Evolutionary conservation across 2,797 vertebrate genomes (phyloP).

Genomic region (Morus bassanus): DNA sequence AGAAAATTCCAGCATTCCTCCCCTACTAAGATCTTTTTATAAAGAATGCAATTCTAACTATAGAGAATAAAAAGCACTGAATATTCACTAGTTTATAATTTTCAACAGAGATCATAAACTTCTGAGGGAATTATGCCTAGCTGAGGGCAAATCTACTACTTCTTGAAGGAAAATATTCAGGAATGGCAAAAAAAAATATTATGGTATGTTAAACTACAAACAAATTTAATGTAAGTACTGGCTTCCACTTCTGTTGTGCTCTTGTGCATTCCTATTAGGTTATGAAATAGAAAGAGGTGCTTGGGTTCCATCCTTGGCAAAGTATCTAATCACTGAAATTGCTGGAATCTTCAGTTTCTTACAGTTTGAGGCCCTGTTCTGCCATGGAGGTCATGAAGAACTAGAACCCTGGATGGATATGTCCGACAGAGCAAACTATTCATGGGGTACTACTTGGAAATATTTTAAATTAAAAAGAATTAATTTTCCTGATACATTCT

Average conservation of each 20-base stretch:
- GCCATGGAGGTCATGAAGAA: background rate
- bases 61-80: background rate
- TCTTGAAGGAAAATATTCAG: background rate
- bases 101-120: background rate
- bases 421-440: background rate
- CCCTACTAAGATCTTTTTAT: background rate
- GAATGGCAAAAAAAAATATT: background rate
- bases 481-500: background rate
- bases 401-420: background rate
- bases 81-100: background rate
- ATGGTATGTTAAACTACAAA: background rate
- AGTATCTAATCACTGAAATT: background rate
- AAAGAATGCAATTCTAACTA: background rate
- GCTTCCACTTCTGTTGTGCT: background rate
- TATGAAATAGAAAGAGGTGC: background rate
- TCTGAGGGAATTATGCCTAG: background rate
- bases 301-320: background rate
- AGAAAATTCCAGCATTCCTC: slow-evolving; percentile 42
- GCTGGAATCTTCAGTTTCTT: background rate
- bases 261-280: background rate
- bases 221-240: background rate
- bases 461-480: background rate
- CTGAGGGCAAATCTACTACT: background rate
- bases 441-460: background rate
- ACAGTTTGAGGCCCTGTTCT: background rate